These are phyloP conservation scores for Iselma pallidipennis DNA, from an alignment of 2,888 invertebrate genomes.

Conservation along the genomic window DNA sequence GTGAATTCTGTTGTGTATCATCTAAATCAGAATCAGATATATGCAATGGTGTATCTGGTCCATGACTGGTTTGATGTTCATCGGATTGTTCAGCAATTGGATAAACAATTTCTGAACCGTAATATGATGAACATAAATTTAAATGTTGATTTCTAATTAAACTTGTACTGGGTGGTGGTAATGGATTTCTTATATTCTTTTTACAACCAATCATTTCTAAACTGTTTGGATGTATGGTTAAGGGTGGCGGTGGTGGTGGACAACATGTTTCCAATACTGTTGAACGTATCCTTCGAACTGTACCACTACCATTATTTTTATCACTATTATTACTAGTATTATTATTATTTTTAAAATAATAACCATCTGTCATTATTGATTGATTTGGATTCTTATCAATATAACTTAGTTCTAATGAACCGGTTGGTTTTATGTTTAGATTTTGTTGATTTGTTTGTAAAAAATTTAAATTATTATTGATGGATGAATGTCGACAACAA, in stretches of 20 bases:
- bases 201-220: conserved; percentile 75
- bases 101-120: conserved; percentile 77
- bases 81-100: conserved; percentile 85
- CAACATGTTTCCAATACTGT: conserved; percentile 73
- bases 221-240: conserved; percentile 81
- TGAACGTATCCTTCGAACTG: conserved; percentile 71
- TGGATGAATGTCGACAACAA: conserved; percentile 58
- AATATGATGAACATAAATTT: conserved; percentile 62
- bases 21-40: conserved; percentile 70
- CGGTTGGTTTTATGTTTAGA: conserved; percentile 57
- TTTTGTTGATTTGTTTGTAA: conserved; percentile 58
- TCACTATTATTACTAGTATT: background rate
- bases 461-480: conserved; percentile 58
- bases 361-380: conserved; percentile 49
- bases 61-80: conserved; percentile 71
- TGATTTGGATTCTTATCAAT: conserved; percentile 56
- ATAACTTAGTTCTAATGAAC: conserved; percentile 62
- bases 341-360: conserved; percentile 49
- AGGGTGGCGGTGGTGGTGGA: conserved; percentile 66
- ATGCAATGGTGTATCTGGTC: conserved; percentile 62
- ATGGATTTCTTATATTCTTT: conserved; percentile 63
- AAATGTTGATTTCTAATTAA: conserved; percentile 72
- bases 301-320: conserved; percentile 44
- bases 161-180: conserved; percentile 73
- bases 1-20: conserved; percentile 70